Evolutionary conservation across 2,113 vertebrate genomes (phyloP), one percentile per base, ranked within the genome.

Genomic region (Dunckerocampus dactyliophorus): DNA sequence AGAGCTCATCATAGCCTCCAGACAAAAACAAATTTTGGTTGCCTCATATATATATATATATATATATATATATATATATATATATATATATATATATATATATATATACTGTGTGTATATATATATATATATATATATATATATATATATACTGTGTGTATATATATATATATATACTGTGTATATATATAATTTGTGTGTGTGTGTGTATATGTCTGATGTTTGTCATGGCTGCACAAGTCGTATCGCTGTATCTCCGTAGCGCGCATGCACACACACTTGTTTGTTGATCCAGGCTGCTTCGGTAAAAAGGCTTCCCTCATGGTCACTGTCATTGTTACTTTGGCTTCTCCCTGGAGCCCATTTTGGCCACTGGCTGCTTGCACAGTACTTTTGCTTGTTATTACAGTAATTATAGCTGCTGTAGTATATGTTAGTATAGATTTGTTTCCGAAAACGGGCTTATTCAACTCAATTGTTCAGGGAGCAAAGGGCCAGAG

Each of bases 11-110:
- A 34, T 34, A 5, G 83, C 89, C 85, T 74, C 51, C 71, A 83
- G 88, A 86, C 69, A 82, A 77, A 82, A 80, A 68, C 70, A 75
- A 70, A 80, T 81, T 87, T 86, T 78, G 60, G 80, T 87, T 81
- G 79, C 83, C 76, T 85, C 60, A 61, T 72, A 82, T 60, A 9
- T 42, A 14, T 19, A 6, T 57, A n/a, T 21, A 22, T 22, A 6
- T 57, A n/a, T 21, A 22, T 22, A 61, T 72, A 82, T 60, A 9
- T 42, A 14, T 19, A 6, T 57, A n/a, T 21, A 22, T 22, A 61
- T 72, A 82, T 60, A 9, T 42, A 14, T 19, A 6, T 57, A n/a
- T 21, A 22, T 22, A 61, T 72, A 82, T 60, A 9, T 42, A 14
- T 19, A 6, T 57, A n/a, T 21, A 22, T 22, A n/a, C n/a, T n/a